Evolutionary conservation across 2,888 invertebrate species (phyloP).

Genomic region (Loripinus fragilis): DNA sequence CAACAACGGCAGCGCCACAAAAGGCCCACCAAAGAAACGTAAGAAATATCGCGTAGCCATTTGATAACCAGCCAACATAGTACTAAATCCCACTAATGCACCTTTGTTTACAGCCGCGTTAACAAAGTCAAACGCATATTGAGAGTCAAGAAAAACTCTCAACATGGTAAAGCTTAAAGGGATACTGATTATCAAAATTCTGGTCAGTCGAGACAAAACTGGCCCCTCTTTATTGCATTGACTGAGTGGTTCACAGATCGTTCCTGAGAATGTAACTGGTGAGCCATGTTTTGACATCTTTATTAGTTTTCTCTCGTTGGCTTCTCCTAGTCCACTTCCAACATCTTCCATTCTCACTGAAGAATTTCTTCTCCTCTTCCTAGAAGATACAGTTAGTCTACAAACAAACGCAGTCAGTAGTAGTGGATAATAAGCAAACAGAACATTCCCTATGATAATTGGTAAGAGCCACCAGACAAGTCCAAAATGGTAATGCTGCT

Average conservation of each 20-base stretch:
- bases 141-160: slow-evolving; percentile 30
- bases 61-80: slow-evolving; percentile 32
- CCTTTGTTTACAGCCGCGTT: slow-evolving; percentile 31
- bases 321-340: not conserved
- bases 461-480: slow-evolving; percentile 47
- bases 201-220: slow-evolving; percentile 15
- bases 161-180: slow-evolving; percentile 20
- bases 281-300: not conserved
- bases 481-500: slow-evolving; percentile 27
- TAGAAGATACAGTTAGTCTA: not conserved
- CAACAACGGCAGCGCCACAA: slow-evolving; percentile 27
- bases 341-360: not conserved
- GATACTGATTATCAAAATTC: slow-evolving; percentile 20
- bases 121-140: slow-evolving; percentile 17
- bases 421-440: slow-evolving; percentile 45
- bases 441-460: slow-evolving; percentile 34
- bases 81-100: slow-evolving; percentile 42
- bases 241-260: slow-evolving; percentile 18
- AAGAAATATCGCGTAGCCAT: slow-evolving; percentile 25
- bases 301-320: not conserved
- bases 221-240: slow-evolving; percentile 2
- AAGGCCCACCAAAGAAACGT: slow-evolving; percentile 31
- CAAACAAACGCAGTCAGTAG: slow-evolving; percentile 31
- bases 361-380: not conserved
- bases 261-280: slow-evolving; percentile 32